Conservation (phyloP, 2,797 vertebrate genomes). For the Enteromius anoplus region DNA sequence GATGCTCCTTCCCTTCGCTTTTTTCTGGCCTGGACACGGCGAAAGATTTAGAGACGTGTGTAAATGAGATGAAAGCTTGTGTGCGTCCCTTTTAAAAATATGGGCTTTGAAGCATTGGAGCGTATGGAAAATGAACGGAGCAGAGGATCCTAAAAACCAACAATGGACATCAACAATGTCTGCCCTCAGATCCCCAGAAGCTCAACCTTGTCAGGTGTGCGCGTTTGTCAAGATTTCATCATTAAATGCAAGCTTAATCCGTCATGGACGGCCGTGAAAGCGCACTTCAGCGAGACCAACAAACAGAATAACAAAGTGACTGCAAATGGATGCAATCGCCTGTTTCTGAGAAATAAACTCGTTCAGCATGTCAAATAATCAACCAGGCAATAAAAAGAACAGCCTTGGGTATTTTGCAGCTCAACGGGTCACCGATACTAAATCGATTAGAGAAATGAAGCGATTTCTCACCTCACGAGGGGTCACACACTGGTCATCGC, state of each 20-base stretch:
- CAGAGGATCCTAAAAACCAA: conserved; percentile 56
- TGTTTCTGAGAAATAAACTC: conserved; percentile 41
- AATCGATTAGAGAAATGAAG: conserved; percentile 32
- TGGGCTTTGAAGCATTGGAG: conserved; percentile 69
- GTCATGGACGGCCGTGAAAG: conserved; percentile 3
- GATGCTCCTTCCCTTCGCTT: background rate
- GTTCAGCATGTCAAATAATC: conserved; percentile 38
- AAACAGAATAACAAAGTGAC: conserved; percentile 30
- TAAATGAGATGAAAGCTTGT: conserved; percentile 70
- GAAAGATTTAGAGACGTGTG: conserved; percentile 75
- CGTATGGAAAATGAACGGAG: conserved; percentile 70
- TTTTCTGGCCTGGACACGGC: conserved; percentile 67
- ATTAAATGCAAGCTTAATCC: conserved; percentile 53
- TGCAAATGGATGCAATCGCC: conserved; percentile 1
- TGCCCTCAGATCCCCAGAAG: conserved; percentile 61
- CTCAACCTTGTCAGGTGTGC: conserved; percentile 27
- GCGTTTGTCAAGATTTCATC: conserved; percentile 50
- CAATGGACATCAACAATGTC: conserved; percentile 43
- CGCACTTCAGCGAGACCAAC: background rate
- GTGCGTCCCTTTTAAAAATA: conserved; percentile 72
- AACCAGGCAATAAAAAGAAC: conserved; percentile 32
- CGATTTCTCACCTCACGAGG: conserved; percentile 20
- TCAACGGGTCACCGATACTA: conserved; percentile 22
- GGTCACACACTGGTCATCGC: conserved; percentile 27
- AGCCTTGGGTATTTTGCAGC: conserved; percentile 20